Percentiles rank a stretch among this genome's conserved stretches.
Conservation (phyloP, 2,888 invertebrate species). For the Netelia inedita region DNA sequence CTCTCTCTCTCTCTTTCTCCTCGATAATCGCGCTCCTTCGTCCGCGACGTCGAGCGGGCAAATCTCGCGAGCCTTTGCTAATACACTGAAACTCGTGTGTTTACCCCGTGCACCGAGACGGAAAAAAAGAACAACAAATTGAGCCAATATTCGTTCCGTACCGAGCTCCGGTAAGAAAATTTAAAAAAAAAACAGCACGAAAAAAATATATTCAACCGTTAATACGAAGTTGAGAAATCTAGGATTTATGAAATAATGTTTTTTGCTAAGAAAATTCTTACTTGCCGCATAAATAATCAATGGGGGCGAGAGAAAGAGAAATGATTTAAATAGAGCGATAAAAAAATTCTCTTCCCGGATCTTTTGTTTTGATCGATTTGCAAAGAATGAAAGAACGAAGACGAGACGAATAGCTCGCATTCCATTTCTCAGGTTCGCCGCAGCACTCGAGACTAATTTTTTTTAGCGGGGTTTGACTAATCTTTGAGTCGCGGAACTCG, state of each 20-base stretch:
- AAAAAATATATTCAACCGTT: too few relatives aligned
- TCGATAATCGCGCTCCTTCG: conserved; percentile 40
- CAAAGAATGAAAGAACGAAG: background rate
- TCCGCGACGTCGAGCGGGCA: background rate
- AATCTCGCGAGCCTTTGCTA: conserved; percentile 18
- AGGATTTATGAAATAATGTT: background rate
- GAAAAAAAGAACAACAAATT: background rate
- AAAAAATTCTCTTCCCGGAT: too few relatives aligned
- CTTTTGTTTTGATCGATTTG: too few relatives aligned
- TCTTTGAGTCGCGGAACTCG: conserved; percentile 65
- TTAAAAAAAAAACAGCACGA: too few relatives aligned
- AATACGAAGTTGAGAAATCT: too few relatives aligned
- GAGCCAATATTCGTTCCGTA: background rate
- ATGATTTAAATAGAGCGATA: too few relatives aligned
- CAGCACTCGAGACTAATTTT: conserved; percentile 51
- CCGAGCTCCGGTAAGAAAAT: background rate
- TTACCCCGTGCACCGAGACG: background rate
- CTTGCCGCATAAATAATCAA: too few relatives aligned
- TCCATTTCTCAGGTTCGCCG: conserved; percentile 6
- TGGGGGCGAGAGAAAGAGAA: too few relatives aligned
- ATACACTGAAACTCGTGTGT: background rate
- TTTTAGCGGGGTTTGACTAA: conserved; percentile 77
- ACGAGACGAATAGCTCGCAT: conserved; percentile 18
- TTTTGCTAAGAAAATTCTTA: too few relatives aligned
- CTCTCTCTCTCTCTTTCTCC: conserved; percentile 40